Evolutionary conservation across 2,888 invertebrate genomes (phyloP).

Genomic region (Caenorhabditis sinica): DNA sequence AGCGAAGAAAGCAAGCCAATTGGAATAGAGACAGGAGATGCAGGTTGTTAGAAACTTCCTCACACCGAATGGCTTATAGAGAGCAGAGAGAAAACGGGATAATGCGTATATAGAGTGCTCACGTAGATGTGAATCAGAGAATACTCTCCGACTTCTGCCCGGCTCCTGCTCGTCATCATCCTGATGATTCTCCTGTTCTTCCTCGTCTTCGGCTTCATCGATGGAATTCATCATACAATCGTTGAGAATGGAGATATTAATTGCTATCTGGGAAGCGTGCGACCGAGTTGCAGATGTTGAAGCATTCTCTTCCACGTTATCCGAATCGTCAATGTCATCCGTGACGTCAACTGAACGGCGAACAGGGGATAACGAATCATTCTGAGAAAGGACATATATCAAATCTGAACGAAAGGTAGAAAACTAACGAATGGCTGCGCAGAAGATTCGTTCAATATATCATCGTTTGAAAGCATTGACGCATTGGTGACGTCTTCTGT

Average conservation of each 20-base stretch:
- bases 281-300: constrained; percentile 42
- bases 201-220: constrained; percentile 34
- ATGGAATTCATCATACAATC: constrained; percentile 68
- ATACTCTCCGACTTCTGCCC: neutral
- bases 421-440: constrained; percentile 57
- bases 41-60: constrained; percentile 17
- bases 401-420: neutral
- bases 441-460: constrained; percentile 38
- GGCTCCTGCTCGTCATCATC: neutral
- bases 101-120: constrained; percentile 13
- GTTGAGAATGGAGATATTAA: constrained; percentile 63
- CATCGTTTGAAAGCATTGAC: constrained; percentile 24
- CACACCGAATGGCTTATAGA: neutral
- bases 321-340: constrained; percentile 28
- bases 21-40: neutral
- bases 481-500: constrained; percentile 25
- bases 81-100: neutral
- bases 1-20: neutral
- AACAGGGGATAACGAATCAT: constrained; percentile 62
- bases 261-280: constrained; percentile 57
- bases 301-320: constrained; percentile 18
- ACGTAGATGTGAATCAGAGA: constrained; percentile 49
- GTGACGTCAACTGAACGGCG: constrained; percentile 37
- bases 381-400: constrained; percentile 28
- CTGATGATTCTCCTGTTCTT: constrained; percentile 5